Conservation (phyloP, 2,888 invertebrate genomes). For the Drosophila prostipennis region DNA sequence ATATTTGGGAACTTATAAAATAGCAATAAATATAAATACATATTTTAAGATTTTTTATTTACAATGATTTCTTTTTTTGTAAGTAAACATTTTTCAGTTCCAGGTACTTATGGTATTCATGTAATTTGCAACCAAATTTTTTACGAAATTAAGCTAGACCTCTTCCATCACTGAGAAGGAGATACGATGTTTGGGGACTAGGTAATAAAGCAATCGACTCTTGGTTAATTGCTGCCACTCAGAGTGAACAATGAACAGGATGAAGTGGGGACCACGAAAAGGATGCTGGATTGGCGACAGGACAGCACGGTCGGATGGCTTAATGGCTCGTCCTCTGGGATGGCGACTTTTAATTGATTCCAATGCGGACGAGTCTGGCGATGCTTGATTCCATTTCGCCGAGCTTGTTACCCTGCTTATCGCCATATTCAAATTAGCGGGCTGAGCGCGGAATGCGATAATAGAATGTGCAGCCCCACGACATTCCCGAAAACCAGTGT, state of each 20-base stretch:
- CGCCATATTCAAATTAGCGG: conserved; percentile 7
- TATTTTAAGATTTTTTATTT: background rate
- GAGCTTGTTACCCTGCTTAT: background rate
- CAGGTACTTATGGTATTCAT: too few species aligned
- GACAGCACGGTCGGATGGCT: conserved; percentile 12
- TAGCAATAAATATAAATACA: background rate
- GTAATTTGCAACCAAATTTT: too few species aligned
- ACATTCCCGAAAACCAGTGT: conserved; percentile 4
- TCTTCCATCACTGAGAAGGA: background rate
- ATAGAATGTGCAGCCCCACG: conserved; percentile 9
- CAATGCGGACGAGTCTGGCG: background rate
- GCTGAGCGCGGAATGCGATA: conserved; percentile 10
- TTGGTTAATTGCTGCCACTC: conserved; percentile 34
- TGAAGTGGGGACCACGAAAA: background rate
- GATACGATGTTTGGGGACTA: conserved; percentile 9
- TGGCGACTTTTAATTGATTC: conserved; percentile 37
- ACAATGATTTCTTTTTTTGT: too few species aligned
- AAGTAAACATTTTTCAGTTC: too few species aligned
- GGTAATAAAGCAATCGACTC: conserved; percentile 64
- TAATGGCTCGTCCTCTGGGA: conserved; percentile 15
- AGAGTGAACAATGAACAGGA: conserved; percentile 4
- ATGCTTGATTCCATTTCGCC: background rate
- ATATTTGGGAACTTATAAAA: too few species aligned
- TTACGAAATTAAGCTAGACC: background rate
- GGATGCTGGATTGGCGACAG: conserved; percentile 13